A percentile compares a stretch with the other conserved stretches of the same genome.
These are phyloP conservation scores for Lepus europaeus DNA, from an alignment of 2,113 vertebrate genomes.

Conservation along the genomic window DNA sequence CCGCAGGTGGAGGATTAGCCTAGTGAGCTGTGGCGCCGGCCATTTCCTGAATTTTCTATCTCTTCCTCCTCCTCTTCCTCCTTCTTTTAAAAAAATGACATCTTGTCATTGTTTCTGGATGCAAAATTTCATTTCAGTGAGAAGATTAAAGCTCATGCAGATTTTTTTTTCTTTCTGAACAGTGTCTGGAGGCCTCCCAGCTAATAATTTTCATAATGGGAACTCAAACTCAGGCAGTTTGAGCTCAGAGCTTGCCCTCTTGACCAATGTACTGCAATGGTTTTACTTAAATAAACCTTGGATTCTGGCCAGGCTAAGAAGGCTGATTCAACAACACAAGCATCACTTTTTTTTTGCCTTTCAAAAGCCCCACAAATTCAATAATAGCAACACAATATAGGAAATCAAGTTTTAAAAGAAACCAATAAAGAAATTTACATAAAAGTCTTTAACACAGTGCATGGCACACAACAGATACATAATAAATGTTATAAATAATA, in stretches of 20 bases:
- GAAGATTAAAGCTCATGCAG: conserved; percentile 23
- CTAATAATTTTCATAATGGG: conserved; percentile 14
- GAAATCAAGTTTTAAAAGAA: conserved; percentile 50
- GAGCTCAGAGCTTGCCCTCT: not conserved
- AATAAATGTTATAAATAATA: not conserved
- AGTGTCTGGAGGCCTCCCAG: not conserved
- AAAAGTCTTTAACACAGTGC: not conserved
- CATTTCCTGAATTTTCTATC: not conserved
- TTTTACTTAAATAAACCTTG: conserved; percentile 2
- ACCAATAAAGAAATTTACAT: conserved; percentile 14
- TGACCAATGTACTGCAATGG: not conserved
- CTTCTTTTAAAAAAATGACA: not conserved
- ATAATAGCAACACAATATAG: not conserved
- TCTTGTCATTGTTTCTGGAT: not conserved
- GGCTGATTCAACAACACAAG: not conserved
- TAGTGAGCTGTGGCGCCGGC: no score
- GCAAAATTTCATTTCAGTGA: not conserved
- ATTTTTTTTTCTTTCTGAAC: not conserved
- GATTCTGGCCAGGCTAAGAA: conserved; percentile 8
- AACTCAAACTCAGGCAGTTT: conserved; percentile 20
- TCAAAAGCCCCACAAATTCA: not conserved
- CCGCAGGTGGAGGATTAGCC: no score
- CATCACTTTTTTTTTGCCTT: not conserved
- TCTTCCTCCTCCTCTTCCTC: not conserved
- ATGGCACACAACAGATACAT: not conserved